A percentile compares a stretch with the other conserved stretches of the same genome.
Evolutionary conservation across 1,140 invertebrate species (phyloP).

Genomic region (Drosophila paulistorum): DNA sequence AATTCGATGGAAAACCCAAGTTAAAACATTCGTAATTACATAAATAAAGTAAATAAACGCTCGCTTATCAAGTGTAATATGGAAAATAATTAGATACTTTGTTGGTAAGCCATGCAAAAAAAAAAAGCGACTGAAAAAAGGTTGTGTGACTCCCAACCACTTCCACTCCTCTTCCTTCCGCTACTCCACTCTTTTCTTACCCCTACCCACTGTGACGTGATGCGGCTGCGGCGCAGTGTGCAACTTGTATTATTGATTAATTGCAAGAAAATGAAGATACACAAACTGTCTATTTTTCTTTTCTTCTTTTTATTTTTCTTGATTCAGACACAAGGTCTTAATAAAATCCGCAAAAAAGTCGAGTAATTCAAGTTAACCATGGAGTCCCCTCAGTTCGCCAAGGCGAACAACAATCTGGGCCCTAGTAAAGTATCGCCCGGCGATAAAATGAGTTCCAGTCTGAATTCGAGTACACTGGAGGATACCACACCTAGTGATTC

Average conservation of each 20-base stretch:
- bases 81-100: neutral
- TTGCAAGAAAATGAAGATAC: slow-evolving; percentile 21
- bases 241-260: slow-evolving; percentile 16
- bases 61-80: neutral
- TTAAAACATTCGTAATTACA: neutral
- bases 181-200: neutral
- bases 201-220: slow-evolving; percentile 4
- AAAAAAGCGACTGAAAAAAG: neutral
- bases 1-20: neutral
- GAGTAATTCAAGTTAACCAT: slow-evolving; percentile 34
- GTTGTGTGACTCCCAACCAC: neutral
- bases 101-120: neutral
- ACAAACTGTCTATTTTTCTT: neutral
- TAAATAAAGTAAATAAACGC: neutral
- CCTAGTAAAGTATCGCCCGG: slow-evolving; percentile 43
- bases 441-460: slow-evolving; percentile 75
- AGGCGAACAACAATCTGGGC: slow-evolving; percentile 55
- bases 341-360: neutral
- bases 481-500: slow-evolving; percentile 83
- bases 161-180: neutral
- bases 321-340: no score
- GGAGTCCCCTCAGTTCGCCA: slow-evolving; percentile 73
- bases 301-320: neutral
- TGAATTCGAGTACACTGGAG: slow-evolving; percentile 79
- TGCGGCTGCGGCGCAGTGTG: slow-evolving; percentile 19